These are phyloP conservation scores for Xiphorhynchus erythropygius DNA, from an alignment of 2,797 vertebrate genomes.

Conservation along the genomic window DNA sequence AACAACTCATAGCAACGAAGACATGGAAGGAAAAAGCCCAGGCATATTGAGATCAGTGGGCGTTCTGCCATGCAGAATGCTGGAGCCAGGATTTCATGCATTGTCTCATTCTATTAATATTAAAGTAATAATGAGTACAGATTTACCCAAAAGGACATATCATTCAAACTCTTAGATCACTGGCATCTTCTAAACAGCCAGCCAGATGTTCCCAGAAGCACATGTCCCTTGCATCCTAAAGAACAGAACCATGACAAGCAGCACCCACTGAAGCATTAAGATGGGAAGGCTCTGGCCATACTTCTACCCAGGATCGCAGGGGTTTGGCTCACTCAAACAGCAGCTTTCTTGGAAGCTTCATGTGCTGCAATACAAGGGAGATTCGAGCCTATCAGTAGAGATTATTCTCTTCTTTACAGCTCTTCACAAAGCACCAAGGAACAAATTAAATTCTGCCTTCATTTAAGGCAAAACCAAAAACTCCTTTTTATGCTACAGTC, in stretches of 20 bases:
- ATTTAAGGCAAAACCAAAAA: background rate
- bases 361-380: background rate
- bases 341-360: background rate
- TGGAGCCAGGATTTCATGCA: constrained; percentile 51
- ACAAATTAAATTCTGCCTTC: background rate
- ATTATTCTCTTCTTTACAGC: background rate
- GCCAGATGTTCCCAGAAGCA: background rate
- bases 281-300: background rate
- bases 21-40: constrained; percentile 8
- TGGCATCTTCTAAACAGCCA: background rate
- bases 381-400: background rate
- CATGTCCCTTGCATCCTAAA: background rate
- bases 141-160: constrained; percentile 29
- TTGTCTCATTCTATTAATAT: constrained; percentile 50
- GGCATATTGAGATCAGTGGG: constrained; percentile 1
- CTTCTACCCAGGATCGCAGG: background rate
- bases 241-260: background rate
- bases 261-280: background rate
- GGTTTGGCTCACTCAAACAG: background rate
- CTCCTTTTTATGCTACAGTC: background rate
- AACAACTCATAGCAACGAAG: constrained; percentile 20
- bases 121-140: constrained; percentile 26
- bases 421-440: background rate
- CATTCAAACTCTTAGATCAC: constrained; percentile 25
- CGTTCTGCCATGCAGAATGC: constrained; percentile 11